Conservation (phyloP, 1,140 invertebrate species). For the Pseudomyrmex concolor region DNA sequence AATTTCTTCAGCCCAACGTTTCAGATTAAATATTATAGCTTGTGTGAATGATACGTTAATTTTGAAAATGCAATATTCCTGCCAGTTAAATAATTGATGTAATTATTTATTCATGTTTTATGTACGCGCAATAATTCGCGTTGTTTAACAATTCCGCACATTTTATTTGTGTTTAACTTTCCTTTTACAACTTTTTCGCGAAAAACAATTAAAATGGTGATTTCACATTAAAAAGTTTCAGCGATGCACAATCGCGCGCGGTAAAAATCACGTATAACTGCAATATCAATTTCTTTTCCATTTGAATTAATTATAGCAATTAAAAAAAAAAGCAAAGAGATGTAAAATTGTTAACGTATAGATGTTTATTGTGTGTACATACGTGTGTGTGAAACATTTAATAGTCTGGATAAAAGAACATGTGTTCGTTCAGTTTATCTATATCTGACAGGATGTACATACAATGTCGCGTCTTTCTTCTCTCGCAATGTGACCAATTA, state of each 20-base stretch:
- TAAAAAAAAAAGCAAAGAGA: not conserved
- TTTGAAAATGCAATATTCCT: not conserved
- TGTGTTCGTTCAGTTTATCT: not conserved
- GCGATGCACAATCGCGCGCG: not conserved
- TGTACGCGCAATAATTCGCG: too few relatives aligned
- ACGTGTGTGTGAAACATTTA: too few relatives aligned
- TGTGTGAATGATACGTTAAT: not conserved
- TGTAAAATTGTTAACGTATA: not conserved
- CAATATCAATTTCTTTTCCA: not conserved
- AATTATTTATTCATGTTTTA: not conserved
- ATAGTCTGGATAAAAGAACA: not conserved
- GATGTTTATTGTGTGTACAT: not conserved
- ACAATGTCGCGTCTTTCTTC: not conserved
- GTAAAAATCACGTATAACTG: not conserved
- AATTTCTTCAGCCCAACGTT: not conserved
- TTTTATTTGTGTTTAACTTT: too few relatives aligned
- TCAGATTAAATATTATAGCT: conserved; percentile 11
- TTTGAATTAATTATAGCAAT: not conserved
- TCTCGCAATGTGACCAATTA: conserved; percentile 2
- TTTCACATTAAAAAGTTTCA: not conserved
- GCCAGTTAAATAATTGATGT: not conserved
- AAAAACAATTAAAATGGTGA: not conserved
- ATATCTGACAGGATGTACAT: conserved; percentile 5
- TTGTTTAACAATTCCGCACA: too few relatives aligned
- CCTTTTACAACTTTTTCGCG: not conserved